Evolutionary conservation across 1,140 invertebrate genomes (phyloP), one percentile per base, ranked within the genome.

Genomic region (Drosophila mojavensis): DNA sequence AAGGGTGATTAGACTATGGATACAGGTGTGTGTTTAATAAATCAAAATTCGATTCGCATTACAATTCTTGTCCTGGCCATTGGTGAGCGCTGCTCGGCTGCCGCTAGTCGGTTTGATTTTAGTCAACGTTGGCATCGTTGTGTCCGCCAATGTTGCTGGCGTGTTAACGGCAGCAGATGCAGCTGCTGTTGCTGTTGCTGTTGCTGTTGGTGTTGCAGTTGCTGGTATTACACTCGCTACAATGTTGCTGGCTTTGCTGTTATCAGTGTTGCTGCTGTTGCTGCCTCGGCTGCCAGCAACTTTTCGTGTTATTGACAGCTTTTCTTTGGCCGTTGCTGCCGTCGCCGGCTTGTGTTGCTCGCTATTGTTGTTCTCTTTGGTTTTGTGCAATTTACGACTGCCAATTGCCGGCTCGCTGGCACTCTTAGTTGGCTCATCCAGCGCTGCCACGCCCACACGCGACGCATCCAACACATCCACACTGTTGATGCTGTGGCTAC

Each of bases 41-140:
- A 26, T 53, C 26, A 56, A 62, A 26, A 50, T 50, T 73, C 66
- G 26, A 54, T 28, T 33, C 71, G 63, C 43, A 75, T 85, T 92
- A 92, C 89, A 80, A 82, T 89, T 88, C 55, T 91, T 91, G 72
- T 91, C 90, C 83, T 91, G 90, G 75, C 90, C 90, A 88, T 91
- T 91, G 66, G 75, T 70, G 33, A 91, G 78, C 54, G 78, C 68
- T 55, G 80, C 66, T 48, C 80, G 78, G 41, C 82, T 71, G 65
- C 89, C 78, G 68, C 79, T 85, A 7, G 84, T 79, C 66, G 90
- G 78, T 90, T 91, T 91, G 69, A 77, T 75, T 89, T 91, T 91
- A 73, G 84, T 91, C 73, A 91, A 78, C 70, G 89, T 86, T 91
- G 89, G 89, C 89, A 91, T 91, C 72, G 78, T 91, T 81, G 80